These are phyloP conservation scores for Parapristionchus giblindavisi DNA, from an alignment of 2,888 invertebrate species.

Conservation along the genomic window DNA sequence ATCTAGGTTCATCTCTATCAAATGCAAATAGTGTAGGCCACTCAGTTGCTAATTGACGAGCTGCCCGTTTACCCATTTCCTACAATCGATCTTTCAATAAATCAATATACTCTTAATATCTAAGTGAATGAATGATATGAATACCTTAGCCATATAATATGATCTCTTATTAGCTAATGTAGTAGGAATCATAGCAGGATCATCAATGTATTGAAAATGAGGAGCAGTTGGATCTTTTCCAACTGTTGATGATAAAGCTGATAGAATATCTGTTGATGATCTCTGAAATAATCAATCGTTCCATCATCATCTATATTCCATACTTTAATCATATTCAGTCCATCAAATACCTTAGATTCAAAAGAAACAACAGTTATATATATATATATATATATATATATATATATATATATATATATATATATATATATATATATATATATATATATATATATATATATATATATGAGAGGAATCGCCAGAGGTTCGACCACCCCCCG, in stretches of 20 bases:
- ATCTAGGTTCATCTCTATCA: constrained; percentile 65
- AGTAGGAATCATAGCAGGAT: constrained; percentile 76
- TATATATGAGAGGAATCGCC: too few species aligned
- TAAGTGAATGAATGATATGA: not conserved
- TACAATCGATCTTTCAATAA: constrained; percentile 39
- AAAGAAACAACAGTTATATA: too few species aligned
- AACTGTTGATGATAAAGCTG: constrained; percentile 81
- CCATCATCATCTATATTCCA: too few species aligned
- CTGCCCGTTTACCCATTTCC: constrained; percentile 66
- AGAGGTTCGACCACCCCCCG: too few species aligned
- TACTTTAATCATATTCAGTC: too few species aligned
- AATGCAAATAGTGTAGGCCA: constrained; percentile 69
- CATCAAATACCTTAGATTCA: too few species aligned
- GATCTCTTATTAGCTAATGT: constrained; percentile 47
- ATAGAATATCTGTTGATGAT: constrained; percentile 83
- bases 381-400: too few species aligned
- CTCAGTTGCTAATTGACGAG: constrained; percentile 65
- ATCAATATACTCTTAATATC: not conserved
- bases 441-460: too few species aligned
- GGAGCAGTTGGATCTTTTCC: constrained; percentile 85
- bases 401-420: too few species aligned
- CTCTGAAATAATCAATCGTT: constrained; percentile 74
- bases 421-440: too few species aligned
- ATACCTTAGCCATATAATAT: constrained; percentile 62
- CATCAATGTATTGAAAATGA: constrained; percentile 89